Conservation (phyloP, 2,797 vertebrate species). For the Hyperoplus immaculatus region DNA sequence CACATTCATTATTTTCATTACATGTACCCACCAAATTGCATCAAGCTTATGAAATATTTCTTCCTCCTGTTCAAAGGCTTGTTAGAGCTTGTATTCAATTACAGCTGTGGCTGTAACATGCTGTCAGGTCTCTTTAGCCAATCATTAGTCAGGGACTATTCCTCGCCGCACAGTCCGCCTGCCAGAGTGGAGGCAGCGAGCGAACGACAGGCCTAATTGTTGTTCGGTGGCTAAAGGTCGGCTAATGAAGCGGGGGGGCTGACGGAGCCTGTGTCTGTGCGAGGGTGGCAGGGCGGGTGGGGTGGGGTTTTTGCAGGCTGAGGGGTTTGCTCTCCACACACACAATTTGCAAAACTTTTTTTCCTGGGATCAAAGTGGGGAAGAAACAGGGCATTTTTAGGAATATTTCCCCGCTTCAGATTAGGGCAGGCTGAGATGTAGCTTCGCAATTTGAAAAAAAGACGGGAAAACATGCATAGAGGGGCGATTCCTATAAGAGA, state of each 20-base stretch:
- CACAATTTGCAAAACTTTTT: slow-evolving; percentile 86
- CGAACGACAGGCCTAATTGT: slow-evolving; percentile 91
- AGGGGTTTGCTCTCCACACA: slow-evolving; percentile 79
- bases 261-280: slow-evolving; percentile 79
- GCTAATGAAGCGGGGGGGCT: slow-evolving; percentile 91
- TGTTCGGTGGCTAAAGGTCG: slow-evolving; percentile 89
- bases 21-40: slow-evolving; percentile 87
- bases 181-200: slow-evolving; percentile 65
- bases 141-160: slow-evolving; percentile 91
- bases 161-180: slow-evolving; percentile 66
- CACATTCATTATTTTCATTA: slow-evolving; percentile 85
- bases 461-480: not conserved
- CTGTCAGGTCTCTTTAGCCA: slow-evolving; percentile 92
- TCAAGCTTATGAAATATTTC: slow-evolving; percentile 91
- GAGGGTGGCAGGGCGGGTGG: slow-evolving; percentile 80
- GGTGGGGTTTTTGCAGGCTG: slow-evolving; percentile 70
- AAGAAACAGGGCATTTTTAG: slow-evolving; percentile 83
- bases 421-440: slow-evolving; percentile 78
- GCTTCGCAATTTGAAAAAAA: slow-evolving; percentile 68
- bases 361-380: slow-evolving; percentile 87
- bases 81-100: slow-evolving; percentile 92
- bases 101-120: slow-evolving; percentile 88
- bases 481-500: not conserved
- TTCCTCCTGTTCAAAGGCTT: slow-evolving; percentile 90
- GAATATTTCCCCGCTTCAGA: slow-evolving; percentile 83